Evolutionary conservation across 1,140 invertebrate species (phyloP), one percentile per base, ranked within the genome.

Genomic region (Heliconius nattereri): DNA sequence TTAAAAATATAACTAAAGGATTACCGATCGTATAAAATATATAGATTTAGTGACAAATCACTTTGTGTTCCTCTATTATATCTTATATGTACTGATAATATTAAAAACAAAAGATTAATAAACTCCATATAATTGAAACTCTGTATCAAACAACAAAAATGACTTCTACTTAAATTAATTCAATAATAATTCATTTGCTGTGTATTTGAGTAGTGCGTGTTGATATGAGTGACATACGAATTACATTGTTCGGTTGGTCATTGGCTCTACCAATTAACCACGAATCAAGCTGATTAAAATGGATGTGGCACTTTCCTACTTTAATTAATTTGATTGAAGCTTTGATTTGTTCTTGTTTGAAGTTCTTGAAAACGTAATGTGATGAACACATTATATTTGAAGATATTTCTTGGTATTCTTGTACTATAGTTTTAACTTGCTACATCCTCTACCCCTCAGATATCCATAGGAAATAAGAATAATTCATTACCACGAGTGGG

Each of bases 201-300:
- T 82, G 78, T 84, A 86, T 88, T 90, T 83, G 83, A 82, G 71
- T 54, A 79, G 74, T 81, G 80, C 81, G 84, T 85, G 86, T 84
- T 86, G 81, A 86, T 86, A 84, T 83, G 85, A 87, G 78, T 86
- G 86, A 87, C 86, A 85, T 86, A 84, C 84, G 86, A 88, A 87
- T 86, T 83, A 84, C 83, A 84, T 83, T 88, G 87, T 84, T 82
- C 57, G 70, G 72, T 75, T 85, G 60, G 84, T 84, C 83, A 84
- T 81, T 84, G 83, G 77, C 80, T 81, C 78, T 75, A 81, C 54
- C 76, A 82, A 84, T 82, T 84, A 75, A 74, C 78, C 75, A 79
- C 76, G 73, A 70, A 71, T 74, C 72, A 75, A 45, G 26, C 23
- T 71, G 40, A 71, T 70, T 32, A 73, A 76, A 80, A 80, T 76